Evolutionary conservation across 2,888 invertebrate genomes (phyloP).

Genomic region (Mythimna albipuncta): DNA sequence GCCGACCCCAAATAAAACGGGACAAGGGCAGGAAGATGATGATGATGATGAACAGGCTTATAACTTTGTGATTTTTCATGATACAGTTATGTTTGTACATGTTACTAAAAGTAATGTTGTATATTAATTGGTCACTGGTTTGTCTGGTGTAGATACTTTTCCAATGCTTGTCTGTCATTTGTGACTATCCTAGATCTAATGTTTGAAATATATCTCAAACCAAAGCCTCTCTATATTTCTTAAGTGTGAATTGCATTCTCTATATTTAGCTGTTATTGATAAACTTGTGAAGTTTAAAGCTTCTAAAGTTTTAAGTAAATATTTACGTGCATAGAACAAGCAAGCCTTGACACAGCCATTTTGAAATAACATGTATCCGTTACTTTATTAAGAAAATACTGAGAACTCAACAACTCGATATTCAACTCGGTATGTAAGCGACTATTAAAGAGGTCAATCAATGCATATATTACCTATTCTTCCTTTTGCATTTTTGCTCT

Average conservation of each 20-base stretch:
- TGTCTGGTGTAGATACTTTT: background rate
- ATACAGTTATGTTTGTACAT: too few relatives aligned
- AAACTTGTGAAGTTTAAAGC: conserved; percentile 16
- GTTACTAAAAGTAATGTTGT: too few relatives aligned
- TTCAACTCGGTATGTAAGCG: background rate
- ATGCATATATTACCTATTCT: background rate
- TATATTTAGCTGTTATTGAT: conserved; percentile 30
- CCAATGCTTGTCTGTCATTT: background rate
- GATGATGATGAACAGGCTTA: too few relatives aligned
- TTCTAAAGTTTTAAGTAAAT: conserved; percentile 11
- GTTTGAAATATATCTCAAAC: background rate
- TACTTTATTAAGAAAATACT: conserved; percentile 21
- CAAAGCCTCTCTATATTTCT: background rate
- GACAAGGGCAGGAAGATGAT: too few relatives aligned
- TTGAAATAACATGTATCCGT: conserved; percentile 17
- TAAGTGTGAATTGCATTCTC: conserved; percentile 11
- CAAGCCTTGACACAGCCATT: conserved; percentile 43
- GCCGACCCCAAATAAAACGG: too few relatives aligned
- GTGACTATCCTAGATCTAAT: too few relatives aligned
- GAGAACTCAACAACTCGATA: background rate
- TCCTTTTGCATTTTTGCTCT: background rate
- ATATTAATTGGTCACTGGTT: too few relatives aligned
- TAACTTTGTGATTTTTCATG: too few relatives aligned
- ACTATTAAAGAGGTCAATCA: background rate
- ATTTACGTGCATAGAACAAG: background rate